phyloP scores from a whole-genome alignment of 2,888 invertebrate genomes.

The Protula sp. region DNA sequence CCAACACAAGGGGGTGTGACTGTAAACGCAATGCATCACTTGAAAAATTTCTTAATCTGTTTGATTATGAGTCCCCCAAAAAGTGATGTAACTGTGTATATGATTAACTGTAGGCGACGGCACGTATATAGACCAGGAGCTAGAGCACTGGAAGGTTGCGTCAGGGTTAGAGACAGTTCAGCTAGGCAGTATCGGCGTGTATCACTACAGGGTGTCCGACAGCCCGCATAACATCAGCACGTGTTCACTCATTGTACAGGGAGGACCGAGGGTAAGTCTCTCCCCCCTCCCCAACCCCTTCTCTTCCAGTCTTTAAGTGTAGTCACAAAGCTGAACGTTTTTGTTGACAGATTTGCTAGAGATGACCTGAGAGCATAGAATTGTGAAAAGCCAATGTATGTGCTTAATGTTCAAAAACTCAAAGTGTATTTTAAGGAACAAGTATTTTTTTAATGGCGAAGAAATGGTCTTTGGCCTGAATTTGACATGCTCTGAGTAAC shows the following conservation, averaged over 20 bases:
- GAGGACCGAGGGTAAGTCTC: slow-evolving; percentile 49
- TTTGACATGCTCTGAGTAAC: too few species aligned
- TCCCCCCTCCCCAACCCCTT: not conserved
- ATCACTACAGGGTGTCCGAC: slow-evolving; percentile 44
- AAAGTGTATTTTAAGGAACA: too few species aligned
- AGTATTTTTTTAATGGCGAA: too few species aligned
- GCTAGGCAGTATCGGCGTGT: slow-evolving; percentile 45
- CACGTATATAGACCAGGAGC: slow-evolving; percentile 36
- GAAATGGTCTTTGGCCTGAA: too few species aligned
- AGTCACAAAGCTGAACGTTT: not conserved
- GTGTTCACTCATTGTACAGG: slow-evolving; percentile 46
- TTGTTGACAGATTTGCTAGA: too few species aligned
- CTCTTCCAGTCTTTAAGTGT: too few species aligned
- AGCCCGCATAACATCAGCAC: slow-evolving; percentile 34
- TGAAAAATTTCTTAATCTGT: too few species aligned
- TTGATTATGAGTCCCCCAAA: too few species aligned
- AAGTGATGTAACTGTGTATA: not conserved
- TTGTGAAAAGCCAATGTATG: too few species aligned
- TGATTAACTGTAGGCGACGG: slow-evolving; percentile 13
- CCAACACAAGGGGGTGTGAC: not conserved
- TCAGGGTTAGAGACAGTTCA: slow-evolving; percentile 41
- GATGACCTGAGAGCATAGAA: too few species aligned
- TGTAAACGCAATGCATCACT: too few species aligned
- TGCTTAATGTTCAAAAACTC: too few species aligned
- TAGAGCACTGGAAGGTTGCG: slow-evolving; percentile 32